Evolutionary conservation across 92 coral and sea anemone species (phyloP).

Genomic region (Porites lobata): DNA sequence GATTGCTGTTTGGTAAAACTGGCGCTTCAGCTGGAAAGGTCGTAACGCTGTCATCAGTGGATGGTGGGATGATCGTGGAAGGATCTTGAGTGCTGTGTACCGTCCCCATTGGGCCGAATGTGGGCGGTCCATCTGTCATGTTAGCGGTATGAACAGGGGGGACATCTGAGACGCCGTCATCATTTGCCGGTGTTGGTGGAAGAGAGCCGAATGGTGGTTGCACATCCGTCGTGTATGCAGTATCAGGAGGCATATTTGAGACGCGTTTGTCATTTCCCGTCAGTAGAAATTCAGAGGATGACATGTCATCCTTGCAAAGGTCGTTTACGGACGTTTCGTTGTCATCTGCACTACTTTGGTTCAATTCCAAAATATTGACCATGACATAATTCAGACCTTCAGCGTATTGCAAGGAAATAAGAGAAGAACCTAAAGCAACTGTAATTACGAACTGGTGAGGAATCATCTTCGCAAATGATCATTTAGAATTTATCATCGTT

Average conservation of each 20-base stretch:
- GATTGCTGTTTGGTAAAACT: background rate
- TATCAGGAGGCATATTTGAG: too few species aligned
- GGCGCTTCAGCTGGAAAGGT: background rate
- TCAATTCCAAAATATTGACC: slow-evolving; percentile 22
- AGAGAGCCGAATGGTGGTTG: background rate
- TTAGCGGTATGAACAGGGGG: background rate
- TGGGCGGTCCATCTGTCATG: background rate
- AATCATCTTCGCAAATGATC: background rate
- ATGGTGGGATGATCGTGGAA: background rate
- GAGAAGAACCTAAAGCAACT: background rate
- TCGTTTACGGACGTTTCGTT: background rate
- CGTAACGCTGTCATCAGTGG: background rate
- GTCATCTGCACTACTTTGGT: slow-evolving; percentile 1
- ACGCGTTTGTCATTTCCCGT: too few species aligned
- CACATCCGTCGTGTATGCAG: too few species aligned
- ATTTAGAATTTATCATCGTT: background rate
- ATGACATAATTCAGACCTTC: slow-evolving; percentile 2
- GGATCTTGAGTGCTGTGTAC: background rate
- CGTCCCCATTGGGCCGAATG: background rate
- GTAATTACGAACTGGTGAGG: background rate
- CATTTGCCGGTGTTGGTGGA: background rate
- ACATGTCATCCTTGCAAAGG: too few species aligned
- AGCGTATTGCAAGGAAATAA: background rate
- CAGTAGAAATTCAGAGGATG: too few species aligned
- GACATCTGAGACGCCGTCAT: background rate